phyloP scores from a whole-genome alignment of 2,113 vertebrate species.

The Colossoma macropomum region DNA sequence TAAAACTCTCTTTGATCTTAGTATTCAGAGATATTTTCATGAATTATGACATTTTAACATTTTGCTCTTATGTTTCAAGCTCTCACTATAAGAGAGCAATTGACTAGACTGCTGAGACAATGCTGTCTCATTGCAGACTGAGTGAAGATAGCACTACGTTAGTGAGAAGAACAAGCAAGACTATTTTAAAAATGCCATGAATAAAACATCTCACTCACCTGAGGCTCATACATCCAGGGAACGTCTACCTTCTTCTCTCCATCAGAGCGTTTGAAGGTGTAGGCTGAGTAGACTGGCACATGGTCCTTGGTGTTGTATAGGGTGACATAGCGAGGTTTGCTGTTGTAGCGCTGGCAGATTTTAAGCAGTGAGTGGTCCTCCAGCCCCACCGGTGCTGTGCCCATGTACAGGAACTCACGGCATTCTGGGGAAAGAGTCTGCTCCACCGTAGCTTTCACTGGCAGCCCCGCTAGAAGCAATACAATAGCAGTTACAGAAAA shows the following conservation, averaged over 20 bases:
- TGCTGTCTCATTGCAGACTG: neutral
- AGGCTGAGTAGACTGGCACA: slow-evolving; percentile 75
- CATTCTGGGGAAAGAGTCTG: slow-evolving; percentile 66
- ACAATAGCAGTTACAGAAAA: slow-evolving; percentile 26
- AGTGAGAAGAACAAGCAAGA: neutral
- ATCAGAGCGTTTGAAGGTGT: slow-evolving; percentile 72
- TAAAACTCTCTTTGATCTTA: no score
- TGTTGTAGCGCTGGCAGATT: slow-evolving; percentile 75
- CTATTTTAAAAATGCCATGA: neutral
- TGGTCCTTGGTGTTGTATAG: slow-evolving; percentile 67
- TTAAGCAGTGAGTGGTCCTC: slow-evolving; percentile 57
- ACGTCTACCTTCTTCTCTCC: slow-evolving; percentile 68
- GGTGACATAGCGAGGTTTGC: slow-evolving; percentile 69
- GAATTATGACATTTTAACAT: no score
- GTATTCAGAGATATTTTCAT: no score
- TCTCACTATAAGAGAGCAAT: neutral
- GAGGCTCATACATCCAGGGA: slow-evolving; percentile 76
- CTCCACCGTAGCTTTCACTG: slow-evolving; percentile 62
- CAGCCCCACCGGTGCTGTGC: slow-evolving; percentile 64
- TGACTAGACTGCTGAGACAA: neutral
- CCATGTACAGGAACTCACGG: slow-evolving; percentile 70
- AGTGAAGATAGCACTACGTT: neutral
- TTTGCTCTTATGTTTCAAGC: neutral
- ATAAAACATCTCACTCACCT: slow-evolving; percentile 60
- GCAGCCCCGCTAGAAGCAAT: slow-evolving; percentile 6